Percentiles rank a stretch among this genome's conserved stretches.
Conservation (phyloP, 2,888 invertebrate species). For the Adineta ricciae region DNA sequence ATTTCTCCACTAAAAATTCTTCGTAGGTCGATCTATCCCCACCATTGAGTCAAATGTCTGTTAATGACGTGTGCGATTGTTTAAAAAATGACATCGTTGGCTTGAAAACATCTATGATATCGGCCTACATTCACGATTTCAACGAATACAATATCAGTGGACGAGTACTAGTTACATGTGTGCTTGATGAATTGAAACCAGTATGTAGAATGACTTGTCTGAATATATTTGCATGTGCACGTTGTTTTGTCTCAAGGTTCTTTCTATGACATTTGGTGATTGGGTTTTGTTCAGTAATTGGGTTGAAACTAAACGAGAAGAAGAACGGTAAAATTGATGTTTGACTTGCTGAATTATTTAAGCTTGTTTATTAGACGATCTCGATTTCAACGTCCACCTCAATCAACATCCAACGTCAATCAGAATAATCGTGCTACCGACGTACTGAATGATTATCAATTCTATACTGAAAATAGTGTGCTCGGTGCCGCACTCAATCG, state of each 20-base stretch:
- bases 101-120: slow-evolving; percentile 55
- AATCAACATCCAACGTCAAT: neutral
- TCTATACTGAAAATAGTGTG: neutral
- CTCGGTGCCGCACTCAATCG: slow-evolving; percentile 4
- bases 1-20: too few species aligned
- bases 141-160: slow-evolving; percentile 74
- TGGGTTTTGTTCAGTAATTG: slow-evolving; percentile 71
- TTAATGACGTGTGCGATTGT: slow-evolving; percentile 63
- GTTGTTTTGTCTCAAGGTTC: neutral
- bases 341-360: neutral
- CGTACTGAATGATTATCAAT: neutral
- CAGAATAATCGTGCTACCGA: neutral
- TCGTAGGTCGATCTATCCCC: neutral
- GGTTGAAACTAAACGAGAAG: slow-evolving; percentile 13
- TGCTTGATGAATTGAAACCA: slow-evolving; percentile 70
- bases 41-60: slow-evolving; percentile 34
- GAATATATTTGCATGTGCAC: too few species aligned
- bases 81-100: slow-evolving; percentile 64
- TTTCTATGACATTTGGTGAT: slow-evolving; percentile 74
- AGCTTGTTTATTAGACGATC: neutral
- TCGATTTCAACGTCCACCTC: neutral
- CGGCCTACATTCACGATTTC: slow-evolving; percentile 58
- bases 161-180: slow-evolving; percentile 73
- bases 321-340: neutral
- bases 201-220: slow-evolving; percentile 35